These are phyloP conservation scores for Taurulus bubalis DNA, from an alignment of 2,113 vertebrate species.

Conservation along the genomic window DNA sequence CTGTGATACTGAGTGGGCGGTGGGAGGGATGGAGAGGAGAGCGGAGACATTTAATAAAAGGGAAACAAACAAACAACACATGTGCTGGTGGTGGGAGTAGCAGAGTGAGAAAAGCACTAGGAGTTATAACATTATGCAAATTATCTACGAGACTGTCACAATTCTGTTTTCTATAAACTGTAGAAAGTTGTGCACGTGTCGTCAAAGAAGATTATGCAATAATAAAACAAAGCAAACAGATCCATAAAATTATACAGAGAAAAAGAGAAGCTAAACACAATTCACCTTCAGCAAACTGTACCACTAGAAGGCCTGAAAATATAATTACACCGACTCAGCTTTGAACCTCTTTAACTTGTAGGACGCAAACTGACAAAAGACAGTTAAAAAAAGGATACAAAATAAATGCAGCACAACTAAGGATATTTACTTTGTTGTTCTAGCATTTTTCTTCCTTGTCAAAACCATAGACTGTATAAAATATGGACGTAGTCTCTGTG, in stretches of 20 bases:
- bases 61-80: slow-evolving; percentile 64
- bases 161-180: neutral
- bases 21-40: slow-evolving; percentile 63
- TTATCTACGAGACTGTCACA: neutral
- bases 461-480: neutral
- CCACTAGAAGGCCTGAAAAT: neutral
- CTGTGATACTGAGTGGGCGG: slow-evolving; percentile 90
- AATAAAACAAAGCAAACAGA: neutral
- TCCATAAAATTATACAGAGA: neutral
- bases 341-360: neutral
- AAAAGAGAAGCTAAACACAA: neutral
- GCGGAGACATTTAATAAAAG: slow-evolving; percentile 72
- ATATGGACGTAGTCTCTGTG: neutral
- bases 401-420: neutral
- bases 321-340: neutral
- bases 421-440: neutral
- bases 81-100: slow-evolving; percentile 47
- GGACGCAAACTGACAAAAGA: neutral
- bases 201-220: neutral
- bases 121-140: slow-evolving; percentile 12
- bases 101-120: slow-evolving; percentile 26
- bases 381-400: neutral
- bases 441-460: neutral
- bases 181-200: slow-evolving; percentile 5
- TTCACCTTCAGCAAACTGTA: neutral